phyloP scores from a whole-genome alignment of 2,113 vertebrate genomes.

The Sinocyclocheilus anophthalmus region DNA sequence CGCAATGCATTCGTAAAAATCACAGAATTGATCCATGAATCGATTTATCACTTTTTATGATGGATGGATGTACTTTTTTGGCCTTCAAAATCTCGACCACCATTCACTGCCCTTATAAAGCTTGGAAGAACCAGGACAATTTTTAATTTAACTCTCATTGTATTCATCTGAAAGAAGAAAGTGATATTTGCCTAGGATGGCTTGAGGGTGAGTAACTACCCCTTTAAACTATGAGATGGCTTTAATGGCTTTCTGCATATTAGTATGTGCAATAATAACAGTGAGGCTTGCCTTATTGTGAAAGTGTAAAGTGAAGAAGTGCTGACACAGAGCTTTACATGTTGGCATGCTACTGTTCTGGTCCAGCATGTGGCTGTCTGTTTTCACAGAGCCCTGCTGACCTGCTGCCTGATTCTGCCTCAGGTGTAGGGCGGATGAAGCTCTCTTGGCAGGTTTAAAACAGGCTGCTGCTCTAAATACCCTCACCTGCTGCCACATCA shows the following conservation, averaged over 20 bases:
- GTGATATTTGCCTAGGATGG: too few species aligned
- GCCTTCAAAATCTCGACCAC: too few species aligned
- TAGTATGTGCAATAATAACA: not conserved
- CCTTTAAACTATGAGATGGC: not conserved
- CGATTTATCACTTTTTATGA: too few species aligned
- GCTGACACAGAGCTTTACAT: not conserved
- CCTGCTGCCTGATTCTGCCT: not conserved
- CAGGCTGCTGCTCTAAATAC: conserved; percentile 12
- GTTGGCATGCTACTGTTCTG: not conserved
- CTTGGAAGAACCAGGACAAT: too few species aligned
- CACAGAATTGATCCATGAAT: too few species aligned
- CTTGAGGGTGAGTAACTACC: too few species aligned
- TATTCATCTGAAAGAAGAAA: too few species aligned
- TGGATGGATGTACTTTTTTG: too few species aligned
- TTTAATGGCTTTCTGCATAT: not conserved
- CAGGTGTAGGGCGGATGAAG: not conserved
- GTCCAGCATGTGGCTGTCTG: not conserved
- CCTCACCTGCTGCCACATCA: conserved; percentile 2
- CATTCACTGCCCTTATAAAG: too few species aligned
- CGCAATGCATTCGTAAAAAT: too few species aligned
- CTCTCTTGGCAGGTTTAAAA: conserved; percentile 7
- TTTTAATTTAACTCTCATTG: too few species aligned
- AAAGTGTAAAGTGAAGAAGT: not conserved
- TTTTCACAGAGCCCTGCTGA: not conserved
- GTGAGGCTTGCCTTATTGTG: not conserved